Evolutionary conservation across 2,888 invertebrate species (phyloP), one percentile per base, ranked within the genome.

Genomic region (Trachelus iudaicus): DNA sequence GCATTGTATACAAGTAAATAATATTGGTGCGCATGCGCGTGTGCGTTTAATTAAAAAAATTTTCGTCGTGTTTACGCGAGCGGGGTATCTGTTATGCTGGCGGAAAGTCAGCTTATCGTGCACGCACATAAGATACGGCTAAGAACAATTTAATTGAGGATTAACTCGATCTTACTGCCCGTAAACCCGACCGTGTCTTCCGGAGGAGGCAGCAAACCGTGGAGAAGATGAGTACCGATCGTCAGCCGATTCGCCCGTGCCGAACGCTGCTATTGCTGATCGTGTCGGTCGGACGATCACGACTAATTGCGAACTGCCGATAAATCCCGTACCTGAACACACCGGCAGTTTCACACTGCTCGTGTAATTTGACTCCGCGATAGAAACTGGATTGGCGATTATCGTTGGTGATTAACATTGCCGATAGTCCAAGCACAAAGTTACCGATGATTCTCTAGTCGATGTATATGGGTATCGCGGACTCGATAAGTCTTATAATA

Each of bases 111-210:
- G 80, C 78, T 85, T 84, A 86, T 84, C 86, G 81, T 77, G 69
- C 31, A 35, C 75, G 69, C 79, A 77, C 79, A 76, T 79, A 80
- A 82, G 79, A 77, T 76, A 79, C 75, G 75, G 78, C 81, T 82
- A 77, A 85, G 79, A 80, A 83, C 81, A 84, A 77, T 85, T 83
- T 83, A 83, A 86, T 84, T 83, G 81, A 81, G 82, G 83, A 86
- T 86, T 80, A 81, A 75, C 77, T 69, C 40, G 80, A 76, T 78
- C 79, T 82, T 77, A 81, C 76, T 79, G 82, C 78, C 78, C 80
- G 79, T 86, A 82, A 83, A 85, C 79, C 77, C 34, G 79, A 77
- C 71, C 77, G 79, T 13, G 75, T 74, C 74, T 74, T 34, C 35
- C 30, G 15, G 37, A 34, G 73, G 4, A 34, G 30, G 34, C 35